Percentiles rank a stretch among this genome's conserved stretches.
phyloP scores from a whole-genome alignment of 2,113 vertebrate species.

The Protomyctophum bolini region DNA sequence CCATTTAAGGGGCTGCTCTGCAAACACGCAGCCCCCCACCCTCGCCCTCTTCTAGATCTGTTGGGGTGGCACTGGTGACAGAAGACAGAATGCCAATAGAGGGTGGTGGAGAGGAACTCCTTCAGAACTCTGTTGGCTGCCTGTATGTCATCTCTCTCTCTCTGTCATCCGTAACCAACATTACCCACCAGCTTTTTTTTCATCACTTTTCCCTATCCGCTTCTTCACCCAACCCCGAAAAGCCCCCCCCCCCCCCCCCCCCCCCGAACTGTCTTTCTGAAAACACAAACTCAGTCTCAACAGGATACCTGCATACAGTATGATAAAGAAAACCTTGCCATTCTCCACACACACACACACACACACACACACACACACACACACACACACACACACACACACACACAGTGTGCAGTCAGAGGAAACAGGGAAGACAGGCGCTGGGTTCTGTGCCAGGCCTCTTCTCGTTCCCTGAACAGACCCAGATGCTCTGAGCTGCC shows the following conservation, averaged over 20 bases:
- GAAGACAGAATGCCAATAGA: conserved; percentile 48
- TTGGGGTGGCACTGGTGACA: conserved; percentile 28
- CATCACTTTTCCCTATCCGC: conserved; percentile 25
- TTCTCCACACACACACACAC: too few species aligned
- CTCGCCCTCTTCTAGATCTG: conserved; percentile 13
- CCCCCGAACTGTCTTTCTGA: too few species aligned
- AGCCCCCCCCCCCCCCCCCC: too few species aligned
- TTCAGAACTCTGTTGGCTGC: neutral
- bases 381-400: too few species aligned
- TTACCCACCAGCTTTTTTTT: conserved; percentile 37
- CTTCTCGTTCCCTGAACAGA: too few species aligned
- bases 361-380: too few species aligned
- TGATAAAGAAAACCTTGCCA: too few species aligned
- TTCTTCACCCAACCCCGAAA: conserved; percentile 17
- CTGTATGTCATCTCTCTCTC: neutral
- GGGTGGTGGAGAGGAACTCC: conserved; percentile 22
- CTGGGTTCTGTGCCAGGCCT: too few species aligned
- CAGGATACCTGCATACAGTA: too few species aligned
- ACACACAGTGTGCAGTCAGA: too few species aligned
- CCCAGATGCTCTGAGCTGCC: conserved; percentile 10
- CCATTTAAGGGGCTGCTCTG: conserved; percentile 24
- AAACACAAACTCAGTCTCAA: too few species aligned
- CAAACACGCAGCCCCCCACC: conserved; percentile 1
- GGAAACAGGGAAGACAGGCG: too few species aligned
- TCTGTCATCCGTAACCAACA: neutral